phyloP scores from a whole-genome alignment of 2,113 vertebrate genomes.

The Elanoides forficatus region DNA sequence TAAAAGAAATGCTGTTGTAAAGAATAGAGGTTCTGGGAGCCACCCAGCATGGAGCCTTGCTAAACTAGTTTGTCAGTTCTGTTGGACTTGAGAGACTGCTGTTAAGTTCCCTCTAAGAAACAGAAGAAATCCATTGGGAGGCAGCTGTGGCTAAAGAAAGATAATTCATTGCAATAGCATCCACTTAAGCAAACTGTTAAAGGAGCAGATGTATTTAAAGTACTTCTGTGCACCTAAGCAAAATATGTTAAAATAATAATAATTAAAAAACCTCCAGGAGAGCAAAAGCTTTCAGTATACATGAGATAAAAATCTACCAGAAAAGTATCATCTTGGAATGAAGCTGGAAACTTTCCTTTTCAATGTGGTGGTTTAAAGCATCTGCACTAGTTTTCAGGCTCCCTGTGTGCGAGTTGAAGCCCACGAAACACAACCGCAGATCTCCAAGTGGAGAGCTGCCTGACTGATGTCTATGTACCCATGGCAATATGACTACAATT shows the following conservation, averaged over 20 bases:
- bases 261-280: background rate
- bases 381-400: background rate
- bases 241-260: background rate
- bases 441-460: background rate
- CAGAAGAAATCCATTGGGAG: conserved; percentile 52
- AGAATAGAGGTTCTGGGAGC: conserved; percentile 21
- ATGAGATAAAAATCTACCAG: background rate
- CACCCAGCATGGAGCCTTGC: conserved; percentile 29
- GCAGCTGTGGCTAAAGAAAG: conserved; percentile 54
- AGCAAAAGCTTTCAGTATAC: background rate
- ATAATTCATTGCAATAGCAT: conserved; percentile 10
- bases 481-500: background rate
- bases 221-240: background rate
- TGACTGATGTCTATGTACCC: background rate
- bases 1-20: conserved; percentile 5
- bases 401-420: background rate
- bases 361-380: background rate
- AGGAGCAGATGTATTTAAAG: background rate
- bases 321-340: background rate
- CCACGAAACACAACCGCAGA: background rate
- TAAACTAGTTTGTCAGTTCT: conserved; percentile 43
- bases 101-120: conserved; percentile 45
- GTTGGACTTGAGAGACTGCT: conserved; percentile 3
- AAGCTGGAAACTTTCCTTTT: background rate
- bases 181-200: background rate